phyloP scores from a whole-genome alignment of 92 coral and sea anemone species.

The Parazoanthus atlanticus region DNA sequence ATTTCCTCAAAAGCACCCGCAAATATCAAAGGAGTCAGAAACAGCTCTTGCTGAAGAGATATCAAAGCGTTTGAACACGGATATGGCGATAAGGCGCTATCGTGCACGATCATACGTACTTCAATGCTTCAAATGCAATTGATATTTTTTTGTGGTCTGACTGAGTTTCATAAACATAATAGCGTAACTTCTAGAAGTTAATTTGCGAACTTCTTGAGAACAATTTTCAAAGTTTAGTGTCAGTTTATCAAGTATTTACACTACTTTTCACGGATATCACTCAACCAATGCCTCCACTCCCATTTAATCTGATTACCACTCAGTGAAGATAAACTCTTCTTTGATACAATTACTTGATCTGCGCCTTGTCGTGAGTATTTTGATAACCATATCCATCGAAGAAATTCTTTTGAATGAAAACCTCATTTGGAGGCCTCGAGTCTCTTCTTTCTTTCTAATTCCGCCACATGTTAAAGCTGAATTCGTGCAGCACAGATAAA shows the following conservation, averaged over 20 bases:
- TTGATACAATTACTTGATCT: slow-evolving; percentile 31
- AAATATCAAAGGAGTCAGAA: slow-evolving; percentile 38
- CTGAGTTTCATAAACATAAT: slow-evolving; percentile 14
- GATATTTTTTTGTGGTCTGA: not conserved
- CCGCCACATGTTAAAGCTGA: slow-evolving; percentile 22
- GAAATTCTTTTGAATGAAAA: slow-evolving; percentile 25
- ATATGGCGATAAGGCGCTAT: slow-evolving; percentile 32
- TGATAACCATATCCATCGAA: slow-evolving; percentile 25
- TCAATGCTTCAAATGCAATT: not conserved
- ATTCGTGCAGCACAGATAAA: slow-evolving; percentile 10
- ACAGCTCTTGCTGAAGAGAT: slow-evolving; percentile 26
- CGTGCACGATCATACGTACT: not conserved
- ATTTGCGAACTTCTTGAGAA: slow-evolving; percentile 15
- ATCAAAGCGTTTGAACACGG: slow-evolving; percentile 18
- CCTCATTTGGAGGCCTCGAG: slow-evolving; percentile 4
- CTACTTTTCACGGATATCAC: slow-evolving; percentile 22
- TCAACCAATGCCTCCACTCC: slow-evolving; percentile 32
- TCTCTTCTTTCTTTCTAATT: not conserved
- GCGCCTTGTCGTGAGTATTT: slow-evolving; percentile 21
- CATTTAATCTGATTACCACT: slow-evolving; percentile 39
- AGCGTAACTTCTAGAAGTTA: slow-evolving; percentile 39
- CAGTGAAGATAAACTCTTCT: slow-evolving; percentile 19
- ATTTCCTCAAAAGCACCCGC: slow-evolving; percentile 49
- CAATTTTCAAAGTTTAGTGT: slow-evolving; percentile 17
- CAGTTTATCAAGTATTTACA: slow-evolving; percentile 44